Conservation (phyloP, 2,888 invertebrate genomes). For the Trimorus sp. region DNA sequence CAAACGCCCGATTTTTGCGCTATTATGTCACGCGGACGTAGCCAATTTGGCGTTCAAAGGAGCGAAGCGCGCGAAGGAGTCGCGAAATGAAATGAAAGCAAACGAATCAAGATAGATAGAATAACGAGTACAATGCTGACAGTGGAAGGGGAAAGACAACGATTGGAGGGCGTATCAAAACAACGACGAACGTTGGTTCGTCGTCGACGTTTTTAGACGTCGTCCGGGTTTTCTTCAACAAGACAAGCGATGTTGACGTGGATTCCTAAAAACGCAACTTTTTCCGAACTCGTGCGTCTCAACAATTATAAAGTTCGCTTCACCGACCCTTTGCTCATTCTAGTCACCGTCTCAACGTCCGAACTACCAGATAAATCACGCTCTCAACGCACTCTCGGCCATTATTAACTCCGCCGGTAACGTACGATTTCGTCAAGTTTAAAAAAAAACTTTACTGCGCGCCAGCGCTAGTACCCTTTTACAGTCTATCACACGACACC, state of each 20-base stretch:
- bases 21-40: background rate
- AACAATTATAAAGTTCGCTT: conserved; percentile 15
- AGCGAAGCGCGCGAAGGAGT: too few species aligned
- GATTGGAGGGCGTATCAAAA: too few species aligned
- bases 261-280: too few species aligned
- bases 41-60: too few species aligned
- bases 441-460: conserved; percentile 19
- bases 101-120: too few species aligned
- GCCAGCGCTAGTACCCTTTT: conserved; percentile 20
- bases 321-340: background rate
- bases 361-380: conserved; percentile 25
- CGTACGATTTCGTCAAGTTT: conserved; percentile 13
- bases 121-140: too few species aligned
- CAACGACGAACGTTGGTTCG: too few species aligned
- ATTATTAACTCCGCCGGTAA: conserved; percentile 9
- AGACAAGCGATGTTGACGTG: too few species aligned
- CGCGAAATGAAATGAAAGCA: too few species aligned
- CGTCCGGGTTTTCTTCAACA: too few species aligned
- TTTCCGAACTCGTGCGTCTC: background rate
- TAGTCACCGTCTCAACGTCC: background rate
- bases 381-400: conserved; percentile 11
- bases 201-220: too few species aligned
- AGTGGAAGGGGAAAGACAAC: too few species aligned
- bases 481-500: conserved; percentile 29
- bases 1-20: background rate